Evolutionary conservation across 2,888 invertebrate genomes (phyloP).

Genomic region (Isoperla grammatica): DNA sequence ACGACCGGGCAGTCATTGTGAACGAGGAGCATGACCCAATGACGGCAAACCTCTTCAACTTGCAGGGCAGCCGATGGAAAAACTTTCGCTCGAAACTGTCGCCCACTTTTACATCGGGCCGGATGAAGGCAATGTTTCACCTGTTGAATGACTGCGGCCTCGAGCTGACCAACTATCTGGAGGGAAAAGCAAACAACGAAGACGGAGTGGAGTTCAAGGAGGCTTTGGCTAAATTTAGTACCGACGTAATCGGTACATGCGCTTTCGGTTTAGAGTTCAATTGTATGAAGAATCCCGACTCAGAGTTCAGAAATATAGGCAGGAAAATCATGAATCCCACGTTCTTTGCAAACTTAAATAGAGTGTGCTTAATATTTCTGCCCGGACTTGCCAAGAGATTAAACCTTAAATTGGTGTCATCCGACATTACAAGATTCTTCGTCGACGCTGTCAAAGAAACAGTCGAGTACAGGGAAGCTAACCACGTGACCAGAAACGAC

Average conservation of each 20-base stretch:
- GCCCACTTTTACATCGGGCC: slow-evolving; percentile 28
- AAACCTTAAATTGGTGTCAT: not conserved
- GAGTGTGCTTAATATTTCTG: not conserved
- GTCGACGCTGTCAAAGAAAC: slow-evolving; percentile 31
- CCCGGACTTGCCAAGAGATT: not conserved
- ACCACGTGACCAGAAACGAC: slow-evolving; percentile 33
- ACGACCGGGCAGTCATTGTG: slow-evolving; percentile 14
- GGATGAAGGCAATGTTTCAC: slow-evolving; percentile 27
- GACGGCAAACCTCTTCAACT: slow-evolving; percentile 22
- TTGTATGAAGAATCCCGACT: slow-evolving; percentile 50
- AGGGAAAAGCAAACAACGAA: not conserved
- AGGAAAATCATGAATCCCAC: not conserved
- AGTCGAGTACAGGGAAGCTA: slow-evolving; percentile 33
- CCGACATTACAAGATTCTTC: slow-evolving; percentile 3
- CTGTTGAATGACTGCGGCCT: slow-evolving; percentile 21
- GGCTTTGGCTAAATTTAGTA: slow-evolving; percentile 50
- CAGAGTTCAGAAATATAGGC: slow-evolving; percentile 49
- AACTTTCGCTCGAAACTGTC: slow-evolving; percentile 25
- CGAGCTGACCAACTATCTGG: slow-evolving; percentile 11
- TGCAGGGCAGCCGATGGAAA: slow-evolving; percentile 22
- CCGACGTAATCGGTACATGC: slow-evolving; percentile 56
- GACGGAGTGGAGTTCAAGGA: slow-evolving; percentile 21
- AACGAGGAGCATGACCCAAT: slow-evolving; percentile 22
- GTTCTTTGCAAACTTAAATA: not conserved
- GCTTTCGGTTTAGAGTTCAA: slow-evolving; percentile 59